Conservation (phyloP, 2,888 invertebrate genomes). For the Phoronis australis region DNA sequence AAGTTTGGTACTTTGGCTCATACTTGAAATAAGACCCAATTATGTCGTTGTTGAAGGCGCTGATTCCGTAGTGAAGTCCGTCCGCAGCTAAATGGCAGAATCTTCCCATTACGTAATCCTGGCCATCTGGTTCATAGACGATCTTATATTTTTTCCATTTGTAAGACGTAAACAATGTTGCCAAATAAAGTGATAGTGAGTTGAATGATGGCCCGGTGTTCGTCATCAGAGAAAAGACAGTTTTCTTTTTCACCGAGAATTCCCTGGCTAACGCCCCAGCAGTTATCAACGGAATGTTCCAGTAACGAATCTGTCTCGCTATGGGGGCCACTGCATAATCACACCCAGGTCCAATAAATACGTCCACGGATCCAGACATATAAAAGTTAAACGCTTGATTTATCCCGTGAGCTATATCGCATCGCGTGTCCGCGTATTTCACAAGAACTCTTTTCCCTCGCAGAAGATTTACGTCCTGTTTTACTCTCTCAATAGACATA, state of each 20-base stretch:
- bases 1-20: too few relatives aligned
- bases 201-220: slow-evolving; percentile 28
- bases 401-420: slow-evolving; percentile 31
- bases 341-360: slow-evolving; percentile 46
- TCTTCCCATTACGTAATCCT: slow-evolving; percentile 62
- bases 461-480: too few relatives aligned
- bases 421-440: slow-evolving; percentile 34
- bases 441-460: too few relatives aligned
- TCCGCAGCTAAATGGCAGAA: slow-evolving; percentile 75
- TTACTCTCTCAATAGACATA: too few relatives aligned
- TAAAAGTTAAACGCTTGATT: slow-evolving; percentile 35
- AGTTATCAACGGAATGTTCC: slow-evolving; percentile 87
- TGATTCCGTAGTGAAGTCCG: too few relatives aligned
- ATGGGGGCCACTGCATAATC: slow-evolving; percentile 77
- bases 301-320: slow-evolving; percentile 75
- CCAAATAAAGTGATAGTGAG: not conserved
- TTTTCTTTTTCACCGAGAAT: slow-evolving; percentile 26
- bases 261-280: slow-evolving; percentile 46
- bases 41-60: too few relatives aligned
- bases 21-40: too few relatives aligned
- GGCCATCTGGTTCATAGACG: slow-evolving; percentile 58
- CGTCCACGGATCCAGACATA: slow-evolving; percentile 26
- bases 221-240: slow-evolving; percentile 71
- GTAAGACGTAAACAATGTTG: not conserved
- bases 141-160: not conserved